Evolutionary conservation across 2,888 invertebrate genomes (phyloP), one percentile per base, ranked within the genome.

Genomic region (Aleiodes alternator): DNA sequence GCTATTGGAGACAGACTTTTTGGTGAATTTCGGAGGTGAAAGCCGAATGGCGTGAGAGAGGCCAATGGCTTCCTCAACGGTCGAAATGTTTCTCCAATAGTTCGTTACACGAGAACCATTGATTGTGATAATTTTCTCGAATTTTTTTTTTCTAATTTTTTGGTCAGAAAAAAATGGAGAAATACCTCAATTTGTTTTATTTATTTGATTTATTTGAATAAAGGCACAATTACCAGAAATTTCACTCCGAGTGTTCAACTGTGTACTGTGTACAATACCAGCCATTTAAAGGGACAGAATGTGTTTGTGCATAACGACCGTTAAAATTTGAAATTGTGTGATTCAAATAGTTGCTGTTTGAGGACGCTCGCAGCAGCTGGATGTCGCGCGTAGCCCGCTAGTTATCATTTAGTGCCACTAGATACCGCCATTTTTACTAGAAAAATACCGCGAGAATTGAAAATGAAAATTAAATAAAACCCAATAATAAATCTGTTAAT

Each of bases 281-380:
- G 23, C 43, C 43, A 43, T 64, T 64, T 48, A 64, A 64, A 64
- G 64, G 43, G 43, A 14, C 64, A 34, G 34, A 34, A 34, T 34
- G 34, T 34, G 34, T 34, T 34, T 34, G 34, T 3, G 34, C 34
- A 34, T 6, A 34, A 34, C 34, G 34, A 34, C 34, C 34, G 34
- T 34, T 34, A 4, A 34, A 34, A 34, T 34, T 34, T 34, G 34
- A 34, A 34, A 34, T 34, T 6, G 34, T 34, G 34, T 34, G 6
- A 6, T 34, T 34, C 6, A 6, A 6, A 34, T 34, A 34, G 6
- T 34, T 34, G 34, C 6, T 6, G 34, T 6, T 6, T 34, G 34
- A 34, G 34, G 34, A 34, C 34, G 34, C 34, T 34, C 6, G 5
- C 0, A 34, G 4, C 34, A 6, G 6, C 3, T 34, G 34, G 5